Evolutionary conservation across 2,888 invertebrate species (phyloP), one percentile per base, ranked within the genome.

Genomic region (Archips crataeganus): DNA sequence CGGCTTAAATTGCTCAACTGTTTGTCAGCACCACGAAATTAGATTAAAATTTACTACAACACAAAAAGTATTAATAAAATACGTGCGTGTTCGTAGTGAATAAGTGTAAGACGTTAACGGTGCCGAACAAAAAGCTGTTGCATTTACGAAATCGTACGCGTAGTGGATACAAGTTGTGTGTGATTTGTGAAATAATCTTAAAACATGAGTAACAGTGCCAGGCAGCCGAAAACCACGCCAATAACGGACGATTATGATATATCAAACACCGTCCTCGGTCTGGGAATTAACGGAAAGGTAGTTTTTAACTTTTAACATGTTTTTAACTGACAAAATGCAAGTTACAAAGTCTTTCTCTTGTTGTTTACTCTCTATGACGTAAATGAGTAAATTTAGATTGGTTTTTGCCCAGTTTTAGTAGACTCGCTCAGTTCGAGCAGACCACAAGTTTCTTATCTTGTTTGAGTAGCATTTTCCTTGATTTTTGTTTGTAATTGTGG

Each of bases 201-300:
- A 62, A 89, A 86, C 81, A 93, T 93, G 93, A 92, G 89, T 88
- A 90, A 88, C 85, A 87, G 86, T 77, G 80, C 87, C 51, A 92
- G 90, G 87, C 85, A 87, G 75, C 96, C 97, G 57, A 98, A 98
- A 95, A 96, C 96, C 81, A 96, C 97, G 69, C 97, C 97, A 62
- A 97, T 99, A 79, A 97, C 97, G 65, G 97, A 98, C 77, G 98
- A 99, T 92, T 99, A 98, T 91, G 97, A 97, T 87, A 98, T 99
- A 84, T 98, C 98, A 49, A 97, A 97, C 85, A 98, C 97, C 77
- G 99, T 99, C 60, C 96, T 99, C 76, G 99, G 99, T 61, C 96
- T 99, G 77, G 99, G 99, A 11, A 99, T 99, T 80, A 99, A 99
- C 93, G 99, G 99, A 77, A 99, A 99, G 96, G 95, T 95, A 80